Percentiles rank a stretch among this genome's conserved stretches.
These are phyloP conservation scores for Platichthys flesus DNA, from an alignment of 2,113 vertebrate genomes.

Conservation along the genomic window DNA sequence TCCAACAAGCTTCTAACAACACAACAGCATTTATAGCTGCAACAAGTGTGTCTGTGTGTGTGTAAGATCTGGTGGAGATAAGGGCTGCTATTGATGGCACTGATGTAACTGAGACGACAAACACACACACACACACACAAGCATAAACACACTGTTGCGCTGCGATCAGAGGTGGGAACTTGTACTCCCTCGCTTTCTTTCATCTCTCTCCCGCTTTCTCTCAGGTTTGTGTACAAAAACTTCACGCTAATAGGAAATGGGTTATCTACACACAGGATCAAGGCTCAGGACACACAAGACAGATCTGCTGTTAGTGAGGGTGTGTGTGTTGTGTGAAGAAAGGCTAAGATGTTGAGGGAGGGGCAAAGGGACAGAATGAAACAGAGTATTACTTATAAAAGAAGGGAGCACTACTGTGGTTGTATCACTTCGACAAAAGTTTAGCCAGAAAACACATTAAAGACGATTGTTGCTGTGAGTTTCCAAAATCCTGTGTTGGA, in stretches of 20 bases:
- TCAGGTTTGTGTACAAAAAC: slow-evolving; percentile 47
- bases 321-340: not conserved
- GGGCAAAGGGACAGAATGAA: too few relatives aligned
- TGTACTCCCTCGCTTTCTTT: not conserved
- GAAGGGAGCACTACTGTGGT: too few relatives aligned
- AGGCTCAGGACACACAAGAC: slow-evolving; percentile 16
- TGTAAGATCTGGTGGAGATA: slow-evolving; percentile 37
- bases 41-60: slow-evolving; percentile 13
- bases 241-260: slow-evolving; percentile 37
- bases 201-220: not conserved
- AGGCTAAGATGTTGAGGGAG: not conserved
- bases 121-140: slow-evolving; percentile 24
- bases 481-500: not conserved
- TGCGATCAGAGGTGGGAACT: slow-evolving; percentile 39
- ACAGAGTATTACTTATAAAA: too few relatives aligned
- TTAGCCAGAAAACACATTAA: too few relatives aligned
- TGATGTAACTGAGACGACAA: slow-evolving; percentile 45
- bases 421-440: too few relatives aligned
- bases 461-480: not conserved
- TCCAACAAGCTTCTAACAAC: slow-evolving; percentile 2
- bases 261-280: slow-evolving; percentile 48
- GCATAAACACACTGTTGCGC: slow-evolving; percentile 21
- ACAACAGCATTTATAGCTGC: slow-evolving; percentile 23
- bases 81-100: slow-evolving; percentile 25
- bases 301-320: not conserved